Evolutionary conservation across 1,140 invertebrate species (phyloP).

Genomic region (Venturia canescens): DNA sequence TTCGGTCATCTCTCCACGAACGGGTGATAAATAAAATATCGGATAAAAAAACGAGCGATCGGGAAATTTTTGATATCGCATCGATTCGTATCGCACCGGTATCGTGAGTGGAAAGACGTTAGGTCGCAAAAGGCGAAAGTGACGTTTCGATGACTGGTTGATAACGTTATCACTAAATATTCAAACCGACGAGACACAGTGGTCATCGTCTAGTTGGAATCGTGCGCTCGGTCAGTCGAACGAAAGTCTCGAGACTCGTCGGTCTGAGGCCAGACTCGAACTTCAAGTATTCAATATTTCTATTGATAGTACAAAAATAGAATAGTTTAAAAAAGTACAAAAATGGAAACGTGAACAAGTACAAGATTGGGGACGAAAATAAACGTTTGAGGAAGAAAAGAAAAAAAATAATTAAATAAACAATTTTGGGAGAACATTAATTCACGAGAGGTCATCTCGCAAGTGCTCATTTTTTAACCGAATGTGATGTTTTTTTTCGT

Average conservation of each 20-base stretch:
- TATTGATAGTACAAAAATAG: not conserved
- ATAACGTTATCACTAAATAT: constrained; percentile 18
- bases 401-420: too few species aligned
- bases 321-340: not conserved
- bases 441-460: too few species aligned
- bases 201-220: not conserved
- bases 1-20: too few species aligned
- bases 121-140: not conserved
- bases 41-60: too few species aligned
- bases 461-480: not conserved
- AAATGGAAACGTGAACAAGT: too few species aligned
- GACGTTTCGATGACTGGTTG: constrained; percentile 4
- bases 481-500: not conserved
- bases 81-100: not conserved
- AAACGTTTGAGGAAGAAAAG: too few species aligned
- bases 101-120: not conserved
- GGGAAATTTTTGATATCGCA: too few species aligned
- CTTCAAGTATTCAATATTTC: not conserved
- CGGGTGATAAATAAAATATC: too few species aligned
- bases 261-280: not conserved
- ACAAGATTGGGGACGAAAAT: too few species aligned
- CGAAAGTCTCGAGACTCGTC: constrained; percentile 1
- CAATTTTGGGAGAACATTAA: too few species aligned
- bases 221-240: not conserved
- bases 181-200: not conserved